phyloP scores from a whole-genome alignment of 1,140 invertebrate genomes.

The Stegodyphus dumicola region DNA sequence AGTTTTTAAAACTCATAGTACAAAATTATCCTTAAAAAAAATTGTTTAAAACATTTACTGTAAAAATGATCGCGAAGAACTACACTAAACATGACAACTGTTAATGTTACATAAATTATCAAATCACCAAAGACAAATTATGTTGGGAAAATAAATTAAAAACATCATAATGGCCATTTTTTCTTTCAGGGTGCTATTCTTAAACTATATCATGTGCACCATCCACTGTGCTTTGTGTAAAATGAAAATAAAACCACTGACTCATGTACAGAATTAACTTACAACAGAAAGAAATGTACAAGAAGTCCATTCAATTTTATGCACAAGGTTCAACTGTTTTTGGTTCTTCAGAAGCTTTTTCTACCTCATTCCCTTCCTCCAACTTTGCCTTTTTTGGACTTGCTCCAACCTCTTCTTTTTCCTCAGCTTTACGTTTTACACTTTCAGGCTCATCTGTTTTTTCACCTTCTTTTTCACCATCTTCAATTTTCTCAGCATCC shows the following conservation, averaged over 20 bases:
- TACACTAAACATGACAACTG: too few species aligned
- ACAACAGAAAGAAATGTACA: slow-evolving; percentile 18
- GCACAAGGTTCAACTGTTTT: slow-evolving; percentile 35
- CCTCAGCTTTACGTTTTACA: slow-evolving; percentile 40
- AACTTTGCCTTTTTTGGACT: slow-evolving; percentile 37
- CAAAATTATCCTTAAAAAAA: too few species aligned
- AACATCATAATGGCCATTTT: too few species aligned
- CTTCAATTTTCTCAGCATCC: slow-evolving; percentile 3
- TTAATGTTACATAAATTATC: too few species aligned
- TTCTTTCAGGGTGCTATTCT: neutral
- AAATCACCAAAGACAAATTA: too few species aligned
- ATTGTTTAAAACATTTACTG: too few species aligned
- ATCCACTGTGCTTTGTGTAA: slow-evolving; percentile 17
- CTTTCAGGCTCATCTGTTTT: slow-evolving; percentile 1
- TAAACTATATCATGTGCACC: slow-evolving; percentile 2
- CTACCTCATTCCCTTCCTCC: slow-evolving; percentile 13
- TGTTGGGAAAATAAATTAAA: too few species aligned
- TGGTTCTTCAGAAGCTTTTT: slow-evolving; percentile 12
- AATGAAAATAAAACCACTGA: slow-evolving; percentile 33
- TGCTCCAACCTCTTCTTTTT: neutral
- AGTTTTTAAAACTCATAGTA: too few species aligned
- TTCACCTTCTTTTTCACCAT: neutral
- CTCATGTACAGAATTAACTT: slow-evolving; percentile 24
- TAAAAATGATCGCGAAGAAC: too few species aligned
- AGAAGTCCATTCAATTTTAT: neutral